Percentiles rank a stretch among this genome's conserved stretches.
Conservation (phyloP, 1,140 invertebrate species). For the Antheraea pernyi region DNA sequence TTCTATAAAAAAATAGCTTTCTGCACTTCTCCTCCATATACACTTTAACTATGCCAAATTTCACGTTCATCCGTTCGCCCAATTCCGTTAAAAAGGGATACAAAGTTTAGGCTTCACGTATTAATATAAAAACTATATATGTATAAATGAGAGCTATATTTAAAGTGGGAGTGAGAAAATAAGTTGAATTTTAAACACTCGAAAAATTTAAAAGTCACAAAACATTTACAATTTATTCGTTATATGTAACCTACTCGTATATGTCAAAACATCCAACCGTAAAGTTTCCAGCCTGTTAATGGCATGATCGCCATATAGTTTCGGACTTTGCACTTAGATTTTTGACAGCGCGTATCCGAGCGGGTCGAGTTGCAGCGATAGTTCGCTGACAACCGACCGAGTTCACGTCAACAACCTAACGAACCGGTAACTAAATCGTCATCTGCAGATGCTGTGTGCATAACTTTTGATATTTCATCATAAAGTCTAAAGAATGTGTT, state of each 20-base stretch:
- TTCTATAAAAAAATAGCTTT: too few relatives aligned
- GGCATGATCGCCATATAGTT: background rate
- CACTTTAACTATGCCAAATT: too few relatives aligned
- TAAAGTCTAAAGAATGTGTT: background rate
- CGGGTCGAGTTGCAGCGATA: background rate
- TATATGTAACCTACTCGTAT: background rate
- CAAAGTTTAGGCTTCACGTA: too few relatives aligned
- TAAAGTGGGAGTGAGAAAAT: too few relatives aligned
- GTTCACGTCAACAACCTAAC: constrained; percentile 4
- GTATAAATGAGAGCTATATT: too few relatives aligned
- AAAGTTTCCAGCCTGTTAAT: background rate
- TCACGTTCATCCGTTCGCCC: too few relatives aligned
- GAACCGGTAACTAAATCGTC: background rate
- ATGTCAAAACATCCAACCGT: background rate
- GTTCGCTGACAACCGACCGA: background rate
- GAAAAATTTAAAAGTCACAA: too few relatives aligned
- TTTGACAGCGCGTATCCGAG: background rate
- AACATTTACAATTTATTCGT: background rate
- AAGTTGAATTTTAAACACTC: too few relatives aligned
- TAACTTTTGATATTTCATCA: background rate
- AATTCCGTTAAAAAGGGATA: too few relatives aligned
- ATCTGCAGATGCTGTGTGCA: background rate
- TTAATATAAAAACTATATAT: too few relatives aligned
- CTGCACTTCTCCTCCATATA: too few relatives aligned
- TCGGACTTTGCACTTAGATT: background rate